These are phyloP conservation scores for Campylomormyrus numenius DNA, from an alignment of 2,113 vertebrate species.

Conservation along the genomic window DNA sequence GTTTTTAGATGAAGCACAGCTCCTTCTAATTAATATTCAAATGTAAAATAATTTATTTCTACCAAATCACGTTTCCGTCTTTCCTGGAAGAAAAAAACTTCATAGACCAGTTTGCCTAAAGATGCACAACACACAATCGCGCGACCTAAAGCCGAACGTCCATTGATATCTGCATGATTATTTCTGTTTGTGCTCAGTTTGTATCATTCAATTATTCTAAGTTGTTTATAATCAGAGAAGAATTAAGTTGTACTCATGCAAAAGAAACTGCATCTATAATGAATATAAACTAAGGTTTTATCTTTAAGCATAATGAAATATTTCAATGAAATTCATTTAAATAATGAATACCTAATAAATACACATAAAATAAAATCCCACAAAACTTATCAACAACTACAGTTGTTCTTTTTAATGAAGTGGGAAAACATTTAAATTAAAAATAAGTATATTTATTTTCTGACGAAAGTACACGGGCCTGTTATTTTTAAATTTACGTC, in stretches of 20 bases:
- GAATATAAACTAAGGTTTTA: neutral
- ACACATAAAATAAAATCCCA: neutral
- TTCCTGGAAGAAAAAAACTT: conserved; percentile 17
- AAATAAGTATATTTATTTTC: neutral
- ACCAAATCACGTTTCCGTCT: neutral
- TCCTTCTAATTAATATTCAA: neutral
- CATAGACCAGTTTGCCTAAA: neutral
- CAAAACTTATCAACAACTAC: conserved; percentile 13
- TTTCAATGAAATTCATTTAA: neutral
- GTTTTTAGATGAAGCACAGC: neutral
- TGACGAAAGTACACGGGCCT: neutral
- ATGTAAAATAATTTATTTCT: neutral
- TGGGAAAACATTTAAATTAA: neutral
- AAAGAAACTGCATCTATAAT: neutral
- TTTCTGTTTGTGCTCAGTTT: neutral
- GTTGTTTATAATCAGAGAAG: neutral
- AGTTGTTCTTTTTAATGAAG: neutral
- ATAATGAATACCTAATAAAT: neutral
- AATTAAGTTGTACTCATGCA: neutral
- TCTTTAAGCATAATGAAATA: neutral
- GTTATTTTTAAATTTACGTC: conserved; percentile 3
- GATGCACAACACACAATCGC: neutral
- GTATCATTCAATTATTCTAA: neutral
- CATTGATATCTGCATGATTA: neutral
- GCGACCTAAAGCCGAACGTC: neutral